Conservation (phyloP, 2,797 vertebrate genomes). For the Gila robusta region DNA sequence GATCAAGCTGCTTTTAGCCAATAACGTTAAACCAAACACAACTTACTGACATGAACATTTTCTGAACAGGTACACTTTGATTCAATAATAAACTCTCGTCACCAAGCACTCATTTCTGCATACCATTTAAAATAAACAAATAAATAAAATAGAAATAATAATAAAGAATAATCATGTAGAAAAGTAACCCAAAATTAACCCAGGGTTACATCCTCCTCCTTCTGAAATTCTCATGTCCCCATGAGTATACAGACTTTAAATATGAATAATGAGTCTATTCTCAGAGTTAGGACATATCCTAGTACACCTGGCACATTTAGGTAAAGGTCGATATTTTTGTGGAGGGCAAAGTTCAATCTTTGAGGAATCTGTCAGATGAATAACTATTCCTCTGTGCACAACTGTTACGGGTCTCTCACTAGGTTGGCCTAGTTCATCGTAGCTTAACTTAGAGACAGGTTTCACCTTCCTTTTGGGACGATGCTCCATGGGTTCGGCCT, state of each 20-base stretch:
- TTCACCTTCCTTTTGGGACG: background rate
- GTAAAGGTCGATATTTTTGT: background rate
- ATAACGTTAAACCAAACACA: no score
- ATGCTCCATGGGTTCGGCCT: background rate
- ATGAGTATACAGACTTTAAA: background rate
- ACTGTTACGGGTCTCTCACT: background rate
- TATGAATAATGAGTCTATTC: background rate
- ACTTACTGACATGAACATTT: background rate
- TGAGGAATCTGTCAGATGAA: background rate
- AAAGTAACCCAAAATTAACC: no score
- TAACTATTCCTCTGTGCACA: background rate
- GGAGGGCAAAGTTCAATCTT: constrained; percentile 1
- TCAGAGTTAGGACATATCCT: background rate
- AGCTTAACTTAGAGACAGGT: background rate
- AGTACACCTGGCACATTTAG: background rate
- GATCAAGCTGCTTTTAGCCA: no score
- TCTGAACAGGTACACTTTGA: background rate
- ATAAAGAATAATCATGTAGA: no score
- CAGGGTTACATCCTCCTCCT: no score
- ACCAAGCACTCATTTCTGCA: no score
- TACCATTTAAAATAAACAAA: no score
- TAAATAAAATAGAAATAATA: no score
- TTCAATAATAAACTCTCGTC: background rate
- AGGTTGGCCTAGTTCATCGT: background rate
- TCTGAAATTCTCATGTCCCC: background rate